These are phyloP conservation scores for Setipinna tenuifilis DNA, from an alignment of 2,797 vertebrate genomes.

Conservation along the genomic window DNA sequence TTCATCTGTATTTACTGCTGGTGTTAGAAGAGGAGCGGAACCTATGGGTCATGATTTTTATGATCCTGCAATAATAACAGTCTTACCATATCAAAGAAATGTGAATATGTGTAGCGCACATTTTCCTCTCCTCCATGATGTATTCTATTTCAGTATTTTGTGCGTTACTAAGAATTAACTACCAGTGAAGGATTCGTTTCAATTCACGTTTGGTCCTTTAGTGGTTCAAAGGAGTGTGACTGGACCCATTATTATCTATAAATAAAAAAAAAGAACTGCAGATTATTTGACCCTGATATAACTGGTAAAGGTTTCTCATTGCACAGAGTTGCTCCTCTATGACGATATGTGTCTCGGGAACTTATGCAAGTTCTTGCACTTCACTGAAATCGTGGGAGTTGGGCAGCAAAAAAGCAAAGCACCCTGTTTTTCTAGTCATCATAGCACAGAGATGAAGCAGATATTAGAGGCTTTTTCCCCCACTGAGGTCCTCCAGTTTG, in stretches of 20 bases:
- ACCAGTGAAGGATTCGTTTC: background rate
- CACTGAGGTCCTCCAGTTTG: background rate
- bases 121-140: background rate
- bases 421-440: background rate
- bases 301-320: background rate
- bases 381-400: background rate
- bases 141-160: background rate
- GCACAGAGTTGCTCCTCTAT: background rate
- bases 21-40: background rate
- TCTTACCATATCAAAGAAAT: background rate
- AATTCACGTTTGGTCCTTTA: background rate
- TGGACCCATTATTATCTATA: background rate
- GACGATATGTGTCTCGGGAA: background rate
- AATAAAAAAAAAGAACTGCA: background rate
- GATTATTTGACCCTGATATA: background rate
- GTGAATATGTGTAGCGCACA: background rate
- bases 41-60: background rate
- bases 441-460: background rate
- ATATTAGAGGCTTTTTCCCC: background rate
- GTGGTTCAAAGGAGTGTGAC: background rate
- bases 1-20: background rate
- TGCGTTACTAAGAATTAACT: background rate
- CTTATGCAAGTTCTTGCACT: slow-evolving; percentile 2
- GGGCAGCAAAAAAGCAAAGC: background rate
- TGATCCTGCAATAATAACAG: background rate